Evolutionary conservation across 2,888 invertebrate species (phyloP).

Genomic region (Gerris lacustris): DNA sequence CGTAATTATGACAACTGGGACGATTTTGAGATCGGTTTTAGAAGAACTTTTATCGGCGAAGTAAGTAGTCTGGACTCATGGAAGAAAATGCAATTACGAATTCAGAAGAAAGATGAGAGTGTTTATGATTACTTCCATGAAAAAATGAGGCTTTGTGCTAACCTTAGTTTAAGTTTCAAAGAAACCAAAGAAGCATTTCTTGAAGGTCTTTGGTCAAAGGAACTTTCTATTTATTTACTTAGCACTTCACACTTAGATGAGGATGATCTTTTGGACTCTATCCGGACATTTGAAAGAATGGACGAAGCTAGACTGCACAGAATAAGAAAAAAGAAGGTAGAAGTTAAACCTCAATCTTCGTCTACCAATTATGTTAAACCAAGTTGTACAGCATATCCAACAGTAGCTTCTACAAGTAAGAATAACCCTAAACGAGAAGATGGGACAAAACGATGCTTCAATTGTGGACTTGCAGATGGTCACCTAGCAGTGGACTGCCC

Average conservation of each 20-base stretch:
- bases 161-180: neutral
- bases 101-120: neutral
- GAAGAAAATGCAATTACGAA: neutral
- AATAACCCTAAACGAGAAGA: too few species aligned
- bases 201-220: neutral
- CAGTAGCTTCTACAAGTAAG: too few species aligned
- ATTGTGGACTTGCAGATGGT: too few species aligned
- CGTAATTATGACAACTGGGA: neutral
- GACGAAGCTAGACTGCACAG: neutral
- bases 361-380: too few species aligned
- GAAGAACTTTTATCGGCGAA: neutral
- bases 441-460: too few species aligned
- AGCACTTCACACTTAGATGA: neutral
- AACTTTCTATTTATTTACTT: neutral
- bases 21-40: neutral
- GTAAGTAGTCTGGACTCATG: neutral
- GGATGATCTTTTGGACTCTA: neutral
- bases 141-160: neutral
- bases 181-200: neutral
- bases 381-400: too few species aligned
- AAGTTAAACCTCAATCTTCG: too few species aligned
- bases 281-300: neutral
- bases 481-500: too few species aligned
- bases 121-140: neutral
- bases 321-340: too few species aligned